Conservation (phyloP, 2,113 vertebrate species). For the Pterocles burchelli region DNA sequence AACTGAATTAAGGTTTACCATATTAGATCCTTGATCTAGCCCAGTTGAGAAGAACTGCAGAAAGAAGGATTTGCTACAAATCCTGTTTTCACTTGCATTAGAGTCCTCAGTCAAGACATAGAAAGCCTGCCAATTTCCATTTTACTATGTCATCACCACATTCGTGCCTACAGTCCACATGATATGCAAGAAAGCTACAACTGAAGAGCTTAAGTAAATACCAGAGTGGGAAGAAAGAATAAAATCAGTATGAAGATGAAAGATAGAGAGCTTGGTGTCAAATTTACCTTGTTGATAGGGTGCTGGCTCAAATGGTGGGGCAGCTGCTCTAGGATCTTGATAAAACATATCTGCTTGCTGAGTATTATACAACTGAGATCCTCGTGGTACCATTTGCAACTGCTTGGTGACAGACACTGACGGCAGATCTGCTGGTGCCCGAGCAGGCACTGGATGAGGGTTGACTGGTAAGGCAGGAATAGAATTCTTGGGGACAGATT, state of each 20-base stretch:
- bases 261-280: not conserved
- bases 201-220: not conserved
- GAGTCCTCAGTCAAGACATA: not conserved
- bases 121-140: not conserved
- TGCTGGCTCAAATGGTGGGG: conserved; percentile 87
- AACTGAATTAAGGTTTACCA: not conserved
- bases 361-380: conserved; percentile 85
- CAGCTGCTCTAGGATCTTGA: conserved; percentile 83
- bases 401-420: conserved; percentile 86
- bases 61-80: not conserved
- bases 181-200: not conserved
- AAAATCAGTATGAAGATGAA: not conserved
- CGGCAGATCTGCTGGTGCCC: conserved; percentile 84
- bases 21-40: not conserved
- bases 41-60: not conserved
- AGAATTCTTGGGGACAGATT: conserved; percentile 81
- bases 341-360: conserved; percentile 90
- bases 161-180: rapidly evolving
- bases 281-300: conserved; percentile 86
- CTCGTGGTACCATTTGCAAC: conserved; percentile 85
- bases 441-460: conserved; percentile 80
- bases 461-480: conserved; percentile 85
- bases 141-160: not conserved
- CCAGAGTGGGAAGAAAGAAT: not conserved
- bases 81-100: not conserved